phyloP scores from a whole-genome alignment of 2,888 invertebrate genomes.

The Yponomeuta malinellus region DNA sequence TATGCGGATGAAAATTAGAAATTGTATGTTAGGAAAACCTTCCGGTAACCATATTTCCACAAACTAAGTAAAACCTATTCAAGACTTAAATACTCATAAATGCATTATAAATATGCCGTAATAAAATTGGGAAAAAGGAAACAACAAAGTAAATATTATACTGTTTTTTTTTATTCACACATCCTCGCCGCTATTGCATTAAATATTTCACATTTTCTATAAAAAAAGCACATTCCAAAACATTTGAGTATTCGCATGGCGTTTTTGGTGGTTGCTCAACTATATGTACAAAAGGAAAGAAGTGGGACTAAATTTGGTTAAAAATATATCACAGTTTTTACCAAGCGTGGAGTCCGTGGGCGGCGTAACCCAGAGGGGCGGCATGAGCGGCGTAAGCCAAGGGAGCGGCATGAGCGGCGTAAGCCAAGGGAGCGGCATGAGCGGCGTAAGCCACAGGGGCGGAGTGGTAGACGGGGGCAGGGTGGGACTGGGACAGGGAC shows the following conservation, averaged over 20 bases:
- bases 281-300: neutral
- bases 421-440: constrained; percentile 8
- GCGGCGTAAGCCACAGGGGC: constrained; percentile 39
- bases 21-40: no score
- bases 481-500: constrained; percentile 52
- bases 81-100: no score
- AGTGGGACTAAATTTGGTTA: neutral
- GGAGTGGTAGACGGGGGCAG: constrained; percentile 48
- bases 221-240: constrained; percentile 37
- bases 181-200: constrained; percentile 65
- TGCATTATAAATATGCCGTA: no score
- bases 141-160: constrained; percentile 17
- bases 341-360: constrained; percentile 45
- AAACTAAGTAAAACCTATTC: no score
- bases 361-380: neutral
- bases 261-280: constrained; percentile 39
- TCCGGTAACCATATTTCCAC: no score
- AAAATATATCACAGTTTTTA: constrained; percentile 61
- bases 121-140: constrained; percentile 17
- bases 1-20: no score
- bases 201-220: constrained; percentile 33
- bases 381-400: no score
- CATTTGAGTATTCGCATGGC: constrained; percentile 47
- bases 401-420: constrained; percentile 53
- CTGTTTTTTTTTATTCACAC: constrained; percentile 60